These are phyloP conservation scores for Calypte anna DNA, from an alignment of 2,113 vertebrate species.

Conservation along the genomic window DNA sequence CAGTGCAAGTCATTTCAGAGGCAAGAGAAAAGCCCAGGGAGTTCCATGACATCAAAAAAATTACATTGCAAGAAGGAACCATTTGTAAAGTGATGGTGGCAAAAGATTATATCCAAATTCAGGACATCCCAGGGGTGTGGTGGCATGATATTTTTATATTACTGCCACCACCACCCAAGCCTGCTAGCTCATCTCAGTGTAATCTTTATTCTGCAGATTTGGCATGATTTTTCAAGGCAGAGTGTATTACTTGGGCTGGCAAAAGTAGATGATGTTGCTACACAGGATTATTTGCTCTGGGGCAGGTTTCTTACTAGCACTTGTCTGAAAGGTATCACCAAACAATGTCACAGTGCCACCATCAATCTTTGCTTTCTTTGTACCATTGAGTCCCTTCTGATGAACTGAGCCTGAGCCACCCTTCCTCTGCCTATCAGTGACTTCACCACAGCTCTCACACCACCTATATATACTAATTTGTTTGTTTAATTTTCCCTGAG, in stretches of 20 bases:
- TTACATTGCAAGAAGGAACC: background rate
- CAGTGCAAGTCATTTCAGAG: background rate
- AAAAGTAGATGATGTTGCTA: background rate
- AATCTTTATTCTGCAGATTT: background rate
- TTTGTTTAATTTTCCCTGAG: background rate
- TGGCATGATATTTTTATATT: background rate
- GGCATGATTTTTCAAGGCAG: background rate
- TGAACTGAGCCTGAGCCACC: background rate
- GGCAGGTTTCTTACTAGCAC: background rate
- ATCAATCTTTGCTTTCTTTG: background rate
- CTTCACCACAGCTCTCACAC: background rate
- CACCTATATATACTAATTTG: background rate
- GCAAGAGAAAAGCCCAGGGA: background rate
- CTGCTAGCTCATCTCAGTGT: background rate
- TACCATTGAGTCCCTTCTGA: background rate
- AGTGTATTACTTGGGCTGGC: background rate
- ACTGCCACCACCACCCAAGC: background rate
- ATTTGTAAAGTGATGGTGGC: background rate
- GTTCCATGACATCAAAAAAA: background rate
- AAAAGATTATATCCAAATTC: background rate
- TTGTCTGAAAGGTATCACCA: background rate
- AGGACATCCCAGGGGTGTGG: background rate
- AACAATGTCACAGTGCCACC: background rate
- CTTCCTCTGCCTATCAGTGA: background rate
- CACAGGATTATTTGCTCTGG: background rate